Percentiles rank a stretch among this genome's conserved stretches.
Conservation (phyloP, 2,113 vertebrate genomes). For the Tenrec ecaudatus region DNA sequence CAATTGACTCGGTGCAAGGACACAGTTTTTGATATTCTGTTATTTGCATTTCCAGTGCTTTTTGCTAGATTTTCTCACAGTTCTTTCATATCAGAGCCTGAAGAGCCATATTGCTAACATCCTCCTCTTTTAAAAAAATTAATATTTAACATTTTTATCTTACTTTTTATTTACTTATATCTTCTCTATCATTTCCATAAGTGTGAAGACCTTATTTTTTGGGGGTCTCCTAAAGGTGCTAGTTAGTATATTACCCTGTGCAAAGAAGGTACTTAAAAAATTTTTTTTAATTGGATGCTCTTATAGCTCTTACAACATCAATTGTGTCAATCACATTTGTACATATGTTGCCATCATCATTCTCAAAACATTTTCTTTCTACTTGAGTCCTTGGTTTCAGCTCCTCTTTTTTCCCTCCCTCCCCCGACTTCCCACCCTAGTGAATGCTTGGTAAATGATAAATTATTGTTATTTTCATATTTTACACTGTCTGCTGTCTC, state of each 20-base stretch:
- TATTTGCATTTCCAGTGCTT: neutral
- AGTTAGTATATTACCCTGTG: neutral
- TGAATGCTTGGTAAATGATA: too few species aligned
- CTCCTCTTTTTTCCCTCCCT: too few species aligned
- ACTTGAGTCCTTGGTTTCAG: too few species aligned
- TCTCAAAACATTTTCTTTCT: too few species aligned
- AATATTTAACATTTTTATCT: slow-evolving; percentile 19
- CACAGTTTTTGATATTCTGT: neutral
- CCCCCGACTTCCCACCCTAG: too few species aligned
- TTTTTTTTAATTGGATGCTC: too few species aligned
- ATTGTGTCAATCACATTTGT: too few species aligned
- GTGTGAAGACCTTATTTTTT: neutral
- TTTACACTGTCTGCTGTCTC: too few species aligned
- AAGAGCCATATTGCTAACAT: neutral
- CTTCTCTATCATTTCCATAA: neutral
- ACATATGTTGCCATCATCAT: too few species aligned
- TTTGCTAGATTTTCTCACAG: neutral
- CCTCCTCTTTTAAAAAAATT: neutral
- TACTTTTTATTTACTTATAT: neutral
- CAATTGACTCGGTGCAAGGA: neutral
- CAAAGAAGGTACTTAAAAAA: slow-evolving; percentile 12
- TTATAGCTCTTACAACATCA: too few species aligned
- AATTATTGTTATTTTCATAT: too few species aligned
- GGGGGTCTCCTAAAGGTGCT: neutral
- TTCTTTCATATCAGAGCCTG: neutral